Conservation (phyloP, 1,140 invertebrate species). For the Triops cancriformis region DNA sequence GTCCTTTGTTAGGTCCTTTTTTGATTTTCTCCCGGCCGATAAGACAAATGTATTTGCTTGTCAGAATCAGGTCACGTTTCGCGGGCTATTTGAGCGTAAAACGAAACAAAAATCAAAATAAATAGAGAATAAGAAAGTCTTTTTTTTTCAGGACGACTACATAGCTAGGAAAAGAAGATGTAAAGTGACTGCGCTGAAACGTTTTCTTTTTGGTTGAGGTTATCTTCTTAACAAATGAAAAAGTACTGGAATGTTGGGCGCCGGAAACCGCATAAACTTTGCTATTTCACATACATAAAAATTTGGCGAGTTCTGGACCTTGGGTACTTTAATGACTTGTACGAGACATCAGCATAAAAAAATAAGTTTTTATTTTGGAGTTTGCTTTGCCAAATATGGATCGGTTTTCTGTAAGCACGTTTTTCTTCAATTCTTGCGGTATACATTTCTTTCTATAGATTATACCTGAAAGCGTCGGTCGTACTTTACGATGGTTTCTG, state of each 20-base stretch:
- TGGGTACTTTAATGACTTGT: conserved; percentile 11
- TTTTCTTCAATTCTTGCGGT: background rate
- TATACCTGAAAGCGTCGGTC: conserved; percentile 59
- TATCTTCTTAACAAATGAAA: conserved; percentile 25
- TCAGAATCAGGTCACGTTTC: conserved; percentile 59
- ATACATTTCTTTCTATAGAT: background rate
- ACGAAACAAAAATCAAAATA: background rate
- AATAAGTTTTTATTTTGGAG: too few species aligned
- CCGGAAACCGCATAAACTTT: background rate
- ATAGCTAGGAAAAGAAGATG: background rate
- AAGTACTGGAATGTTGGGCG: background rate
- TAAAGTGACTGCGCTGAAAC: background rate
- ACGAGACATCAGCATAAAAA: background rate
- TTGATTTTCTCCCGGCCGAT: conserved; percentile 50
- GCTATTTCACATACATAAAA: conserved; percentile 11
- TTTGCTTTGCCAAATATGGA: background rate
- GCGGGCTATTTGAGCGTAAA: conserved; percentile 38
- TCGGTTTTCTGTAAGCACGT: background rate
- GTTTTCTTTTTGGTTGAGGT: background rate
- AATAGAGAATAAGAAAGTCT: background rate
- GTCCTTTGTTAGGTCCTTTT: conserved; percentile 52
- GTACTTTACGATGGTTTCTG: conserved; percentile 59
- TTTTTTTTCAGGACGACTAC: background rate
- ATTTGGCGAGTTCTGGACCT: background rate
- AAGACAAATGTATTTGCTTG: conserved; percentile 51